phyloP scores from a whole-genome alignment of 2,797 vertebrate genomes.

The Sternotherus odoratus region DNA sequence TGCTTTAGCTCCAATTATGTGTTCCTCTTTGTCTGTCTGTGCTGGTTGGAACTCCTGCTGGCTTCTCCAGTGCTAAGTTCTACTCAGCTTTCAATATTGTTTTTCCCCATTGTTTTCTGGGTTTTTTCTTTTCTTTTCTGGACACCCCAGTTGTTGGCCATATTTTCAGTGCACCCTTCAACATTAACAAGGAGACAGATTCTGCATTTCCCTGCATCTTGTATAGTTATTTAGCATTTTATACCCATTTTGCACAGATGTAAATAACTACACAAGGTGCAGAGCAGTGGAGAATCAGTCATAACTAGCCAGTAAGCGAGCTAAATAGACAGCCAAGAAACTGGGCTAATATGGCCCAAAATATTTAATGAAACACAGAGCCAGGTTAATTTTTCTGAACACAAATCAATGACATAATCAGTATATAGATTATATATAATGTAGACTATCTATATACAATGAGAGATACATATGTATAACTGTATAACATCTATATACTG shows the following conservation, averaged over 20 bases:
- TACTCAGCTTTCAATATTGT: background rate
- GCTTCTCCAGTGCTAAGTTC: background rate
- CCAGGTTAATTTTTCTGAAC: background rate
- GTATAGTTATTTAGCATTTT: background rate
- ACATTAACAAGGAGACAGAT: background rate
- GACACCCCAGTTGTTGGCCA: background rate
- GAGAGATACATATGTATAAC: background rate
- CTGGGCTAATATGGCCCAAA: background rate
- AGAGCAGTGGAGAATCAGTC: background rate
- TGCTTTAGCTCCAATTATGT: background rate
- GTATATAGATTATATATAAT: background rate
- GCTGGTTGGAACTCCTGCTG: background rate
- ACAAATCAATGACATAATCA: background rate
- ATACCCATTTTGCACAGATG: background rate
- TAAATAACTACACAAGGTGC: accelerated
- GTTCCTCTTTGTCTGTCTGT: background rate
- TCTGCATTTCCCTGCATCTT: background rate
- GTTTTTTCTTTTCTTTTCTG: background rate
- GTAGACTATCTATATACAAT: background rate
- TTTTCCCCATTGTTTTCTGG: background rate
- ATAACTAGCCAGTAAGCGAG: background rate
- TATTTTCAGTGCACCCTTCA: background rate
- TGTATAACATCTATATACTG: background rate
- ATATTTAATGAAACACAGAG: background rate
- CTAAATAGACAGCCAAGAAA: background rate